Evolutionary conservation across 2,113 vertebrate genomes (phyloP), one percentile per base, ranked within the genome.

Genomic region (Perca schrenkii): DNA sequence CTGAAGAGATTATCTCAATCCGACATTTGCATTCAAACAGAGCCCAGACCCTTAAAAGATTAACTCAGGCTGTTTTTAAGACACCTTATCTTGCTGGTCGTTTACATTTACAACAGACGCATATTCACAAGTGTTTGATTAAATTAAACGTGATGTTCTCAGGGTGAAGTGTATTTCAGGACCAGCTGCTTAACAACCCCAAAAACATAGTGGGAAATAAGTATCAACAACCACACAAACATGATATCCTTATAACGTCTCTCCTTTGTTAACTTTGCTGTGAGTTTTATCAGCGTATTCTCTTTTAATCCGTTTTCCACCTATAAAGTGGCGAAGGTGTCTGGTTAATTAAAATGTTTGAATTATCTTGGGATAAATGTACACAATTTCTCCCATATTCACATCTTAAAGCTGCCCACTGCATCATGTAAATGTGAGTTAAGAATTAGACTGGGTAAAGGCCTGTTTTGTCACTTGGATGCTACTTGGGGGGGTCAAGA

Each of bases 1-100:
- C 22, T 77, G 77, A 87, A 67, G 40, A 68, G 80, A 92, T 91
- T 84, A 87, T 79, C 74, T 67, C 57, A 86, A 82, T 83, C 53
- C 4, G 0, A 22, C n/a, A 87, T 93, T 91, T 88, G 34, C 87
- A 89, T 91, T 87, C 62, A 88, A 85, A 90, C 73, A 69, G 72
- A 63, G 14, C 25, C 13, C 74, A 10, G 47, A 13, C 7, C n/a
- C 70, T 22, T 40, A 34, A 76, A 79, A 83, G 82, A 80, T 49
- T 22, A 74, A 74, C 66, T n/a, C 83, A 75, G 36, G 52, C 79
- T 74, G 87, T 64, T 67, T 74, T 75, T 3, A 2, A 52, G 68
- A 79, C 69, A 74, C 74, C 71, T 80, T 60, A 66, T 84, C 64
- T 17, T 0, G 3, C 6, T 2, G 1, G 21, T 25, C 10, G 21